Evolutionary conservation across 2,113 vertebrate species (phyloP), one percentile per base, ranked within the genome.

Genomic region (Phocoena sinus): DNA sequence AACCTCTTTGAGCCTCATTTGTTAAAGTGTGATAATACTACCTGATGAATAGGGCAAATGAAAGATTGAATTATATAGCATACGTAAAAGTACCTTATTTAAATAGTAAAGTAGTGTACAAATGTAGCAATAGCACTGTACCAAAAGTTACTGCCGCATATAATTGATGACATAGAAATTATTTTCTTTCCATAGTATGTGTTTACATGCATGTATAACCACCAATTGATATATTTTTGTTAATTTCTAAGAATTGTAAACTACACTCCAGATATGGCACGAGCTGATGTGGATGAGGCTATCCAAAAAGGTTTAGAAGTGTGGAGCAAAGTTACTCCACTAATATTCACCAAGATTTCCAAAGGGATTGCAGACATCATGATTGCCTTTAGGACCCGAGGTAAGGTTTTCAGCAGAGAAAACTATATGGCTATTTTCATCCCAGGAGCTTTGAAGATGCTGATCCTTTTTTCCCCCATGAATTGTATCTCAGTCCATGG

Each of bases 241-340:
- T 70, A 2, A 74, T 91, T 96, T 84, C 58, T 9, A 87, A 99
- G 99, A 97, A 98, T 99, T 89, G 11, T 99, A 82, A 99, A 99
- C 94, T 92, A 98, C 47, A 99, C 99, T 20, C 99, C 98, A 67
- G 99, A 99, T 89, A 98, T 99, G 98, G 83, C 90, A 36, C 74
- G 23, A 80, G 63, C 97, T 8, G 98, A 99, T 17, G 98, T 99
- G 96, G 98, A 99, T 28, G 93, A 97, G 62, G 98, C 98, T 62
- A 98, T 99, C 53, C 95, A 97, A 94, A 98, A 98, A 53, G 99
- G 98, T 0, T 92, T 99, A 14, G 76, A 98, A 83, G 80, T 99
- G 5, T 99, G 99, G 99, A 99, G 98, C 91, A 50, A 95, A 85
- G 98, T 99, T 26, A 98, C 98, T 0, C 99, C 98, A 0, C 93